Evolutionary conservation across 2,888 invertebrate species (phyloP), one percentile per base, ranked within the genome.

Genomic region (Hermaeophaga mercurialis): DNA sequence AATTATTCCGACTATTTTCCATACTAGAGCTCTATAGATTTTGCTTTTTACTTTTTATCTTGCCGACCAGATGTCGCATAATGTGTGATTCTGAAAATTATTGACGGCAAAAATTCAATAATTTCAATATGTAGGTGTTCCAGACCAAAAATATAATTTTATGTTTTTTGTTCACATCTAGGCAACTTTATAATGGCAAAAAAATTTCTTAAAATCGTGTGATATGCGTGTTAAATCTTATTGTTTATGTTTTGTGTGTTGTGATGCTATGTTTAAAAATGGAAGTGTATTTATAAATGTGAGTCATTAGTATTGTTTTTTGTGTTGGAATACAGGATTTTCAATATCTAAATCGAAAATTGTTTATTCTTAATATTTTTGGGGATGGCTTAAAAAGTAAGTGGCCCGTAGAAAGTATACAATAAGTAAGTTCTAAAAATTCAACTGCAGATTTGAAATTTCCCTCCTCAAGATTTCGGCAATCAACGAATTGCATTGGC

Each of bases 211-310:
- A 52, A 43, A 52, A 17, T 14, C 19, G 19, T 7, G 19, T 14
- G 14, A 14, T 15, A 52, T 19, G 8, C 22, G 34, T 34, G 15
- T 34, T 33, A 14, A n/a, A 33, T 52, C 17, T 17, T 17, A n/a
- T 22, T 47, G 36, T 24, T 39, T 45, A 39, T 45, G n/a, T n/a
- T n/a, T n/a, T n/a, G 39, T 52, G 33, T 38, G 19, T 31, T 14
- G 62, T 54, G 56, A 61, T 61, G 55, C 53, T 62, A 61, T 59
- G 63, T 64, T 65, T 64, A 64, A 63, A 66, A 64, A 63, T 64
- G 61, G 62, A 65, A 47, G 62, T 58, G 63, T 67, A 67, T 67
- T 67, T 66, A 67, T 67, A 67, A 67, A 63, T 58, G 66, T 67
- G 67, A 67, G 56, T 67, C 67, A 67, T 41, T 46, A 61, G 62